phyloP scores from a whole-genome alignment of 1,140 invertebrate species.

The Cephus cinctus region DNA sequence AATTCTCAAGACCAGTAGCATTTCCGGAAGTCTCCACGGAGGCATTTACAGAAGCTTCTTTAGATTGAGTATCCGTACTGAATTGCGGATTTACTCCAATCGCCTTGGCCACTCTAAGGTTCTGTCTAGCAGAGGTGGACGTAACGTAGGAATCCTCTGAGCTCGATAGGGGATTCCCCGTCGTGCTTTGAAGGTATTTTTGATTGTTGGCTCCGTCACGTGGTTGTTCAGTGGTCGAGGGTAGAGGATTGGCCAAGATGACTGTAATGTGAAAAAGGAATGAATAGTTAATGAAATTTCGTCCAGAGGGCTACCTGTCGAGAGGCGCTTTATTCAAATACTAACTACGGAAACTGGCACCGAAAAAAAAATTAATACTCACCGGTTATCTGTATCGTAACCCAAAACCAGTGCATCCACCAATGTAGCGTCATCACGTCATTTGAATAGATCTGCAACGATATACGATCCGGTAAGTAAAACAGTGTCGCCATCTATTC shows the following conservation, averaged over 20 bases:
- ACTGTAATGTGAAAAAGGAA: conserved; percentile 18
- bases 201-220: too few species aligned
- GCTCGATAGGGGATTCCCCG: too few species aligned
- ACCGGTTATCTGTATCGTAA: conserved; percentile 58
- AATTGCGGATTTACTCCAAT: conserved; percentile 29
- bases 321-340: too few species aligned
- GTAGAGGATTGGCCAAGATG: conserved; percentile 33
- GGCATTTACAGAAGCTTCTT: conserved; percentile 14
- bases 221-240: conserved; percentile 36
- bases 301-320: too few species aligned
- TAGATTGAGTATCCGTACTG: conserved; percentile 12
- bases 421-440: conserved; percentile 68
- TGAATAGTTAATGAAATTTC: background rate
- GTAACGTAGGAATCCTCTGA: too few species aligned
- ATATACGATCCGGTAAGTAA: too few species aligned
- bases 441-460: conserved; percentile 43
- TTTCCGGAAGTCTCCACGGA: conserved; percentile 1
- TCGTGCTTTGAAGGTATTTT: too few species aligned
- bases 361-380: conserved; percentile 26
- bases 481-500: too few species aligned
- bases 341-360: background rate
- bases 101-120: conserved; percentile 37
- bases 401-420: conserved; percentile 73
- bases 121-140: too few species aligned
- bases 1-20: background rate